A percentile compares a stretch with the other conserved stretches of the same genome.
These are phyloP conservation scores for Lepidostoma basale DNA, from an alignment of 1,140 invertebrate genomes.

Conservation along the genomic window DNA sequence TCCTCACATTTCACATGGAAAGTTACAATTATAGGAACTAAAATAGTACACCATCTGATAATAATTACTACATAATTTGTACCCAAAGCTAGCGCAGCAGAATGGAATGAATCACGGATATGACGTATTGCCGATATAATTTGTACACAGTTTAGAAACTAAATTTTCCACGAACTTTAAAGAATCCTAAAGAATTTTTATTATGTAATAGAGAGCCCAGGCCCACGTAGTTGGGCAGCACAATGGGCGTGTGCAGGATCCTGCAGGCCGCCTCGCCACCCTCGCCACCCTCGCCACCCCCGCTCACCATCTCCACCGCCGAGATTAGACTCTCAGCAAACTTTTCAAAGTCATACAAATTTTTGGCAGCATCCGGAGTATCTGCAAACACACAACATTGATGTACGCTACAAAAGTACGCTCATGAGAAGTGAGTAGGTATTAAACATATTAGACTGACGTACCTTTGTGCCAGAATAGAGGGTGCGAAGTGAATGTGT, in stretches of 20 bases:
- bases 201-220: conserved; percentile 82
- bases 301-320: conserved; percentile 54
- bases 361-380: conserved; percentile 51
- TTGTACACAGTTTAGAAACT: conserved; percentile 74
- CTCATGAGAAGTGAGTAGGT: too few species aligned
- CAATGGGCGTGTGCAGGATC: conserved; percentile 72
- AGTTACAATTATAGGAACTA: too few species aligned
- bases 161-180: conserved; percentile 83
- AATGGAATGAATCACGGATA: not conserved
- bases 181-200: conserved; percentile 81
- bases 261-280: conserved; percentile 53
- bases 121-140: not conserved
- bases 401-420: not conserved
- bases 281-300: conserved; percentile 44
- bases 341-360: conserved; percentile 64
- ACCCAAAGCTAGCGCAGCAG: not conserved
- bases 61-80: not conserved
- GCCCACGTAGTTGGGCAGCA: conserved; percentile 82
- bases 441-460: too few species aligned
- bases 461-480: conserved; percentile 79
- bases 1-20: too few species aligned
- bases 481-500: conserved; percentile 81
- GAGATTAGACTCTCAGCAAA: conserved; percentile 63
- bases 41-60: too few species aligned
- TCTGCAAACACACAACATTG: conserved; percentile 46